A percentile compares a stretch with the other conserved stretches of the same genome.
Conservation (phyloP, 2,113 vertebrate species). For the Cryptoleucopteryx plumbea region DNA sequence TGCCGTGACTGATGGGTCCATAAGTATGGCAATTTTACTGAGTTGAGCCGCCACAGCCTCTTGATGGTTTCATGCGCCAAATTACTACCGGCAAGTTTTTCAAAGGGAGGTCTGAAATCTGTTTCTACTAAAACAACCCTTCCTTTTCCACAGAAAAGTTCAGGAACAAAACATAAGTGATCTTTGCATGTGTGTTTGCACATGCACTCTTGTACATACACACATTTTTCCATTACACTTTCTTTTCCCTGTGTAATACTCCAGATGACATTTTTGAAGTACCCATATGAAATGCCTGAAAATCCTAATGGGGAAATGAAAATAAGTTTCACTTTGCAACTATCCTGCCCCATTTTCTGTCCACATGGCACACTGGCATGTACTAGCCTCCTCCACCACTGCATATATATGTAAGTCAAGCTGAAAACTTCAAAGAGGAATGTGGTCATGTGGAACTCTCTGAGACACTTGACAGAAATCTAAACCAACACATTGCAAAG, state of each 20-base stretch:
- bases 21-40: neutral
- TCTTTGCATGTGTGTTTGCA: neutral
- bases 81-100: neutral
- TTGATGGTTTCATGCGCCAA: neutral
- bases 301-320: neutral
- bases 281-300: neutral
- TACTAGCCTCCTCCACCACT: neutral
- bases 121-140: neutral
- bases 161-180: neutral
- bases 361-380: neutral
- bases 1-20: neutral
- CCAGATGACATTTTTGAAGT: neutral
- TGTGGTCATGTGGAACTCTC: neutral
- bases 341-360: neutral
- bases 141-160: neutral
- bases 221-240: neutral
- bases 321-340: neutral
- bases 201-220: neutral
- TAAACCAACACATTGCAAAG: slow-evolving; percentile 13
- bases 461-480: neutral
- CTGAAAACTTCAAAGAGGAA: neutral
- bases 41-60: neutral
- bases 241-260: neutral
- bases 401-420: neutral
- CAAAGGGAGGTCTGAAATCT: neutral